Evolutionary conservation across 2,797 vertebrate genomes (phyloP).

Genomic region (Enteromius treurensis): DNA sequence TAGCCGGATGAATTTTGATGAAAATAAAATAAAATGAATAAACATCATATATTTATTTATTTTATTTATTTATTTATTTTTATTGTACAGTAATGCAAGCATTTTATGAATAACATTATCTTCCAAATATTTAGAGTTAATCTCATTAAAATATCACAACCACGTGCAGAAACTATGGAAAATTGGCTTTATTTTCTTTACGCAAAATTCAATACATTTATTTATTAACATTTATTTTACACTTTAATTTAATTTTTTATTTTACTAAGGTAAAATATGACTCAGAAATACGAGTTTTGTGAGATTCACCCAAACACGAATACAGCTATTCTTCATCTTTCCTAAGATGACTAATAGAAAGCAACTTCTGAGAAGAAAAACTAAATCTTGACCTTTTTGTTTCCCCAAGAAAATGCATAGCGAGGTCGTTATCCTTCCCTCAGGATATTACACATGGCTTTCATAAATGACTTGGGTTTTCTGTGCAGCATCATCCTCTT

Average conservation of each 20-base stretch:
- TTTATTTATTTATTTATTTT: neutral
- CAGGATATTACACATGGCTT: constrained; percentile 90
- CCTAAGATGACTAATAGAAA: neutral
- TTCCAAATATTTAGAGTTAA: neutral
- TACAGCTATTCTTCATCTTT: constrained; percentile 3
- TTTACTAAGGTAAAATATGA: neutral
- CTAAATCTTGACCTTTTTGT: constrained; percentile 51
- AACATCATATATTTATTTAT: too few species aligned
- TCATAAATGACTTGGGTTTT: constrained; percentile 87
- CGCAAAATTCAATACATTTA: too few species aligned
- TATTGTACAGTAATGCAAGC: neutral
- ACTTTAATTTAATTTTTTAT: too few species aligned
- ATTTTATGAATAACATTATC: neutral
- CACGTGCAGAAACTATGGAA: neutral
- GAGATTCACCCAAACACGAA: constrained; percentile 6
- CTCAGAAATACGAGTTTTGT: neutral
- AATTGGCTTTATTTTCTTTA: neutral
- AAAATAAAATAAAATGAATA: neutral
- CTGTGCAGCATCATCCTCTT: constrained; percentile 10
- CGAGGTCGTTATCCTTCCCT: constrained; percentile 63
- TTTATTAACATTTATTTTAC: neutral
- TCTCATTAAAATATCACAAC: neutral
- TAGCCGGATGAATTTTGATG: neutral
- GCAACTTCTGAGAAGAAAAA: constrained; percentile 26
- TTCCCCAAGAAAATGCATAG: constrained; percentile 86